phyloP scores from a whole-genome alignment of 2,113 vertebrate species.

The Diadophis punctatus region DNA sequence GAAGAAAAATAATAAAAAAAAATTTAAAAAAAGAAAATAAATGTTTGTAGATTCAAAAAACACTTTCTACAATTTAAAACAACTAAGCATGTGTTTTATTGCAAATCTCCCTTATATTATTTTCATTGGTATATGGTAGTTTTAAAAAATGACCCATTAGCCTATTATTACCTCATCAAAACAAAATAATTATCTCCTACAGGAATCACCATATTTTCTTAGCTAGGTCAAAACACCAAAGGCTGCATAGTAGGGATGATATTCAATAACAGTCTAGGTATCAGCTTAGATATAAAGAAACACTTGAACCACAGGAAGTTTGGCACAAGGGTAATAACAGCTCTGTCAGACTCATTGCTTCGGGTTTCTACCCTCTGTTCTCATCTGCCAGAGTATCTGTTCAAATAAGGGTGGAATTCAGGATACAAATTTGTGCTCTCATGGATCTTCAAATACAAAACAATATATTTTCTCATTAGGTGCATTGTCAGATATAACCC shows the following conservation, averaged over 20 bases:
- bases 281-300: not conserved
- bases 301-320: too few relatives aligned
- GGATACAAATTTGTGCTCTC: not conserved
- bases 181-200: not conserved
- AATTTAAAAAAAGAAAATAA: too few relatives aligned
- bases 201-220: not conserved
- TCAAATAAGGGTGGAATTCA: not conserved
- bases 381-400: not conserved
- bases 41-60: too few relatives aligned
- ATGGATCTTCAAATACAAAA: not conserved
- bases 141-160: not conserved
- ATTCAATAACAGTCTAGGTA: not conserved
- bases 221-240: not conserved
- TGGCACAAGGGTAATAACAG: too few relatives aligned
- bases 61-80: too few relatives aligned
- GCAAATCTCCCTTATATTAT: not conserved
- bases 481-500: not conserved
- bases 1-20: too few relatives aligned
- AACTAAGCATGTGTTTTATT: too few relatives aligned
- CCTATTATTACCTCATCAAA: not conserved
- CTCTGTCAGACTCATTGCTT: too few relatives aligned
- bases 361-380: not conserved
- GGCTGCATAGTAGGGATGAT: fast-evolving
- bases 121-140: not conserved
- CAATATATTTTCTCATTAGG: not conserved